A percentile compares a stretch with the other conserved stretches of the same genome.
These are phyloP conservation scores for Calyptommatus sinebrachiatus DNA, from an alignment of 2,113 vertebrate genomes.

Conservation along the genomic window DNA sequence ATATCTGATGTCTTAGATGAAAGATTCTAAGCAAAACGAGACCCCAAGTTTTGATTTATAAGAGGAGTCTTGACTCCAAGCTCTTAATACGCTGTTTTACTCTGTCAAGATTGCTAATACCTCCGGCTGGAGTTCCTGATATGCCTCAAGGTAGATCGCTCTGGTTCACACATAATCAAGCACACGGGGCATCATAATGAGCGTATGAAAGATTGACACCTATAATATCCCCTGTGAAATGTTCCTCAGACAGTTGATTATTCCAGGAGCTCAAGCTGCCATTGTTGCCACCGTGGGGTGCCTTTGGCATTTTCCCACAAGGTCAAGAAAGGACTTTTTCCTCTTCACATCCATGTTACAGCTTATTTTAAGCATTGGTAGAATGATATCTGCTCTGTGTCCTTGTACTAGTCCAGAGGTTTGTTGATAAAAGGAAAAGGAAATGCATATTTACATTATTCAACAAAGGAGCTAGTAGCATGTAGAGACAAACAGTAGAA, in stretches of 20 bases:
- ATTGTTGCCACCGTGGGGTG: conserved; percentile 55
- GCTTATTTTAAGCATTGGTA: conserved; percentile 67
- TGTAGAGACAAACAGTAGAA: no score
- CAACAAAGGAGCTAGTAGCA: no score
- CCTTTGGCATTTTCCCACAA: conserved; percentile 71
- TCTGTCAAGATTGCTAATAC: conserved; percentile 68
- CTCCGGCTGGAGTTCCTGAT: conserved; percentile 54
- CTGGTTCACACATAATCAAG: conserved; percentile 71
- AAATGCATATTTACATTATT: not conserved
- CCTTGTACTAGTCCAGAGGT: conserved; percentile 56
- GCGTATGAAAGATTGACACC: conserved; percentile 60
- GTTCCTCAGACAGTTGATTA: conserved; percentile 65
- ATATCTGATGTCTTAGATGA: conserved; percentile 65
- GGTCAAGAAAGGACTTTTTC: conserved; percentile 71
- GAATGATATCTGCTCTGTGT: conserved; percentile 68
- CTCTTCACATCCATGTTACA: conserved; percentile 67
- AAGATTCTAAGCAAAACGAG: conserved; percentile 40
- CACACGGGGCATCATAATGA: conserved; percentile 67
- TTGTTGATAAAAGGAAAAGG: conserved; percentile 21
- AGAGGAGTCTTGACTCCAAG: conserved; percentile 58
- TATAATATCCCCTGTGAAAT: conserved; percentile 63
- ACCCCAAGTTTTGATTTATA: conserved; percentile 54
- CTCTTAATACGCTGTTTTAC: conserved; percentile 67
- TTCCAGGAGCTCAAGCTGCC: conserved; percentile 47
- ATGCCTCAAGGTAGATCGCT: conserved; percentile 64